phyloP scores from a whole-genome alignment of 2,888 invertebrate species.

The Eretmocerus hayati region DNA sequence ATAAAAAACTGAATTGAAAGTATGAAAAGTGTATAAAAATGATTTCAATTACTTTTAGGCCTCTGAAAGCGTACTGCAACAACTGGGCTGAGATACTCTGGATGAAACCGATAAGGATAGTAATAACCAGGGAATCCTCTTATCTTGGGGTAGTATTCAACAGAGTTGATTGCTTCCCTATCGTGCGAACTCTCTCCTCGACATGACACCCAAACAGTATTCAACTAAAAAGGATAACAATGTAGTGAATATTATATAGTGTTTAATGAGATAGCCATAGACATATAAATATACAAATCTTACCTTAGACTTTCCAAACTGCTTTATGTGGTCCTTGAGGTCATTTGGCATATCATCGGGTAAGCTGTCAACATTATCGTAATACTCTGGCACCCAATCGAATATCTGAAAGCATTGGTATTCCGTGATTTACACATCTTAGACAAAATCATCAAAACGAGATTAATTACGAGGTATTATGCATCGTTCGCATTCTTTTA shows the following conservation, averaged over 20 bases:
- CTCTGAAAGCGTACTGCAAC: conserved; percentile 78
- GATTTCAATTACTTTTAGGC: conserved; percentile 72
- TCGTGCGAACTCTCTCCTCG: conserved; percentile 88
- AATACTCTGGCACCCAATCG: conserved; percentile 65
- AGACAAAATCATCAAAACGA: background rate
- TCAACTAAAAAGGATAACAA: conserved; percentile 52
- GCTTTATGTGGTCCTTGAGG: conserved; percentile 50
- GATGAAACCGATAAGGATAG: conserved; percentile 79
- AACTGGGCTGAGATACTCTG: conserved; percentile 81
- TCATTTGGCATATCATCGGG: conserved; percentile 58
- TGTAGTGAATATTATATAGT: background rate
- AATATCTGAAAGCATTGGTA: conserved; percentile 55
- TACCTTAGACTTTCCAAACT: conserved; percentile 26
- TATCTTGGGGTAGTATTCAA: conserved; percentile 71
- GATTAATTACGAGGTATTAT: background rate
- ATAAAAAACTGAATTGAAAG: too few relatives aligned
- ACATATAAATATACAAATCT: background rate
- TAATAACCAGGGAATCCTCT: conserved; percentile 83
- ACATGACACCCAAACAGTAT: conserved; percentile 87
- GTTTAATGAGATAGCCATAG: too few relatives aligned
- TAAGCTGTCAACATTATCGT: conserved; percentile 49
- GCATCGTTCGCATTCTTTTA: background rate
- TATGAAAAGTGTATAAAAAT: background rate
- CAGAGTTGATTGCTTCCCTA: conserved; percentile 77
- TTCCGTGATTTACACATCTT: conserved; percentile 16